Conservation (phyloP, 2,113 vertebrate genomes). For the Cairina moschata region DNA sequence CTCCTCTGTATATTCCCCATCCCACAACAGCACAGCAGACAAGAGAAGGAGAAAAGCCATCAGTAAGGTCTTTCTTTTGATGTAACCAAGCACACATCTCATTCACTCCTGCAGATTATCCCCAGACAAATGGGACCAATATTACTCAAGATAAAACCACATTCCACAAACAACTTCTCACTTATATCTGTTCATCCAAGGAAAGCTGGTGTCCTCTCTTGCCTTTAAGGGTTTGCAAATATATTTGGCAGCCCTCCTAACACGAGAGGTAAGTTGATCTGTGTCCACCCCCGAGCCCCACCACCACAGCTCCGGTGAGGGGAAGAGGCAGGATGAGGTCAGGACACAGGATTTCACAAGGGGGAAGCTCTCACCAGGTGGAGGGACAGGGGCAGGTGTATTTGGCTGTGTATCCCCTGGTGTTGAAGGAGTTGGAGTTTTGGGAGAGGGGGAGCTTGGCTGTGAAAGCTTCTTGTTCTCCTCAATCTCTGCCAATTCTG, state of each 20-base stretch:
- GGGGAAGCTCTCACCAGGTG: constrained; percentile 62
- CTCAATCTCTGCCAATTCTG: constrained; percentile 94
- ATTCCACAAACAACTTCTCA: not conserved
- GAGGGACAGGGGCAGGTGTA: constrained; percentile 87
- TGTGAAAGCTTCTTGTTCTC: constrained; percentile 94
- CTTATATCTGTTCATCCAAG: not conserved
- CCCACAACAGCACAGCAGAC: not conserved
- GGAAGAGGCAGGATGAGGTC: constrained; percentile 37
- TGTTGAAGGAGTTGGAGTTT: constrained; percentile 86
- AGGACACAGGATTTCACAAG: not conserved
- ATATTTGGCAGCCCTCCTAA: constrained; percentile 81
- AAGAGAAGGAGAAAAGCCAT: not conserved
- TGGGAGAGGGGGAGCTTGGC: constrained; percentile 86
- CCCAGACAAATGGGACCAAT: not conserved
- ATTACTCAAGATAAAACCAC: not conserved
- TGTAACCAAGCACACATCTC: not conserved
- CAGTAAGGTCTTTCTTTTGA: not conserved
- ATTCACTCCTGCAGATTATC: not conserved
- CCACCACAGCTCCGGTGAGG: constrained; percentile 59
- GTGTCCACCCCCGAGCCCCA: constrained; percentile 68
- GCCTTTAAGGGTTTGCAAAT: constrained; percentile 81
- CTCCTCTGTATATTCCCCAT: constrained; percentile 74
- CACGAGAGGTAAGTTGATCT: constrained; percentile 73
- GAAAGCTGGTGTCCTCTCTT: constrained; percentile 76
- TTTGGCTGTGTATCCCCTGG: constrained; percentile 97